Evolutionary conservation across 2,888 invertebrate species (phyloP), one percentile per base, ranked within the genome.

Genomic region (Nomada ruficornis): DNA sequence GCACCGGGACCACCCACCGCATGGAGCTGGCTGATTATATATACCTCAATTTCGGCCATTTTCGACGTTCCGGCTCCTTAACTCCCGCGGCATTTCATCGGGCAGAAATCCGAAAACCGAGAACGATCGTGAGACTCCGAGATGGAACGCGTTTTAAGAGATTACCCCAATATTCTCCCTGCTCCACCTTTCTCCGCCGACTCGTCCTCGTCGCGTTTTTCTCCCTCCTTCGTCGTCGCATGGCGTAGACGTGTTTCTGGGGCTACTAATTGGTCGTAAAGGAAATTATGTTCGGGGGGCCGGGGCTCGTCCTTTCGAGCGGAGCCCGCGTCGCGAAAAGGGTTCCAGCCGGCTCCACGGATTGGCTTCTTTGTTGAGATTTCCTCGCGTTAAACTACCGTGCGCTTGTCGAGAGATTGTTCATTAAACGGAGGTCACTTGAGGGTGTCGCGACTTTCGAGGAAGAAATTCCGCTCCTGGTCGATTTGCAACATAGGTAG

Each of bases 241-340:
- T 36, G 77, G 75, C 84, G 87, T 88, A 86, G 85, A 88, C 88
- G 86, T 88, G 86, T 89, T 88, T 90, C 88, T 86, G 89, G 81
- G 84, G 86, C 86, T 89, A 88, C 90, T 91, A 91, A 91, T 91
- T 91, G 91, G 91, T 89, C 91, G 89, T 91, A 91, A 91, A 91
- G 84, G 84, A 80, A 84, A 88, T 87, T 84, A 88, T 86, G 87
- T 80, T 86, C 87, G 47, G 69, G 67, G 67, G 81, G 77, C 69
- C 65, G 54, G 36, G 54, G 57, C 77, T 71, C 69, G 62, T 62
- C 72, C 63, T 73, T 44, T 47, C 78, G 52, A 73, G 74, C 59
- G 59, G 69, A 60, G 71, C 69, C 55, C 69, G 76, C 73, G 44
- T 57, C 50, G 63, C 55, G 83, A 42, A 54, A 52, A 64, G 57